phyloP scores from a whole-genome alignment of 2,113 vertebrate species.

The Aythya baeri region DNA sequence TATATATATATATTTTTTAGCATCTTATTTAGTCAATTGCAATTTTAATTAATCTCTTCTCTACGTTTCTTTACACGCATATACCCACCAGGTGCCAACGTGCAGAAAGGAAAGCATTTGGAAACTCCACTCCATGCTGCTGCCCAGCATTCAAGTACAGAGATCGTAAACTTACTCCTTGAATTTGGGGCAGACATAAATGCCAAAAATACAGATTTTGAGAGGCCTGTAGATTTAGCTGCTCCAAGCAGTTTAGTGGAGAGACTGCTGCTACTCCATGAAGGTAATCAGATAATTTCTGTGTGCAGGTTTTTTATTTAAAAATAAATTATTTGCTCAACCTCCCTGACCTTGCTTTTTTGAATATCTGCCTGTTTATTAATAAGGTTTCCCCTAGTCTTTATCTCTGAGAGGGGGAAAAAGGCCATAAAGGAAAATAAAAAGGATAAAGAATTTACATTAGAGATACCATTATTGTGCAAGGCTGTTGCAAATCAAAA shows the following conservation, averaged over 20 bases:
- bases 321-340: background rate
- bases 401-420: background rate
- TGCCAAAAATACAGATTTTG: slow-evolving; percentile 86
- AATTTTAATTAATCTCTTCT: background rate
- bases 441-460: background rate
- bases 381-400: background rate
- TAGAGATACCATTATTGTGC: background rate
- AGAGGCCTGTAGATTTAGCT: slow-evolving; percentile 88
- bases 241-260: slow-evolving; percentile 87
- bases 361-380: background rate
- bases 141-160: slow-evolving; percentile 85
- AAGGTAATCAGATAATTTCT: slow-evolving; percentile 77
- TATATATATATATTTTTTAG: background rate
- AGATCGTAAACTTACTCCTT: slow-evolving; percentile 86
- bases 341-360: background rate
- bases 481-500: background rate
- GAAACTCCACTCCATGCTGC: slow-evolving; percentile 93
- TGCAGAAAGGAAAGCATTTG: slow-evolving; percentile 89
- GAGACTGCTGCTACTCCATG: slow-evolving; percentile 86
- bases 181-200: slow-evolving; percentile 95
- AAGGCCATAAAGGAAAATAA: background rate
- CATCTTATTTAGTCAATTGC: background rate
- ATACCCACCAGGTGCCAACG: slow-evolving; percentile 83
- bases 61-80: background rate
- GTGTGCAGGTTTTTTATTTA: background rate